These are phyloP conservation scores for Vanacampus margaritifer DNA, from an alignment of 2,113 vertebrate species.

Conservation along the genomic window DNA sequence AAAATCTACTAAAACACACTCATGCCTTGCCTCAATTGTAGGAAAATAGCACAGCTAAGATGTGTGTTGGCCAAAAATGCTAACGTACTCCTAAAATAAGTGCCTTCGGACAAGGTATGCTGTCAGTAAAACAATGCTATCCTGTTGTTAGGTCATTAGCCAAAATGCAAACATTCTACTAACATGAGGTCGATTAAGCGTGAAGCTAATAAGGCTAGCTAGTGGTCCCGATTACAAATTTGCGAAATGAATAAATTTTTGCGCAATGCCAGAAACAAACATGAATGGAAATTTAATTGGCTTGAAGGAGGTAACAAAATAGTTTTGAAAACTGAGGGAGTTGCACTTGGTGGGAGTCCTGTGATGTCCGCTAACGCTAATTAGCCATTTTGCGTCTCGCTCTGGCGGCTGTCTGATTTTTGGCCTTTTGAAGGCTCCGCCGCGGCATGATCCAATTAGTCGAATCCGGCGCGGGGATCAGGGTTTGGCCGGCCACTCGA, in stretches of 20 bases:
- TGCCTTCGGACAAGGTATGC: neutral
- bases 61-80: neutral
- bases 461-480: conserved; percentile 26
- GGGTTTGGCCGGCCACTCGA: neutral
- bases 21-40: neutral
- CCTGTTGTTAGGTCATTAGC: no score
- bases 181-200: no score
- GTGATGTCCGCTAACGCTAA: conserved; percentile 2
- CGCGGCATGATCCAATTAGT: conserved; percentile 56
- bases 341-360: neutral
- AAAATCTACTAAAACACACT: neutral
- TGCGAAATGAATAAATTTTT: neutral
- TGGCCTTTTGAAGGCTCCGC: conserved; percentile 47
- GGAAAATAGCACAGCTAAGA: neutral
- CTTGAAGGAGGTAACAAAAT: neutral
- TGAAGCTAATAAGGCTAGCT: neutral
- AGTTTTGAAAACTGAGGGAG: neutral
- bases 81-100: neutral
- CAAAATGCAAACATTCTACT: no score
- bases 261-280: neutral
- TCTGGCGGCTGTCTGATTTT: conserved; percentile 31
- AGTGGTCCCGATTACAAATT: neutral
- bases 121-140: no score
- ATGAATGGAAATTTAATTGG: neutral
- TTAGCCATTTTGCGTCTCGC: conserved; percentile 18